Evolutionary conservation across 2,888 invertebrate species (phyloP).

Genomic region (Mactromeris polynyma): DNA sequence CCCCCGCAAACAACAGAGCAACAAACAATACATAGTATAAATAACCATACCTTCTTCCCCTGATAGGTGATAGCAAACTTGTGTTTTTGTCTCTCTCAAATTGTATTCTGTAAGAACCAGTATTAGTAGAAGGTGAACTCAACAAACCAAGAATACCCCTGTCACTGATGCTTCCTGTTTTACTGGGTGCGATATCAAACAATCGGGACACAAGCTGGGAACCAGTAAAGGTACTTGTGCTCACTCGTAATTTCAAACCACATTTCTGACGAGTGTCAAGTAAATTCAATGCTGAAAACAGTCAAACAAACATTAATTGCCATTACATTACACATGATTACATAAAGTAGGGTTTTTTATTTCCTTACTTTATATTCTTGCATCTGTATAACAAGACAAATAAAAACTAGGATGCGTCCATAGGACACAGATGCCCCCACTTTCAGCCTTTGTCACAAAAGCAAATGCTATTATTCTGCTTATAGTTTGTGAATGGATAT

Average conservation of each 20-base stretch:
- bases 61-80: conserved; percentile 75
- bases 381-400: no score
- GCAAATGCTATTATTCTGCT: no score
- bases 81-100: conserved; percentile 76
- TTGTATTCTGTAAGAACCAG: conserved; percentile 66
- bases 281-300: not conserved
- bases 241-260: conserved; percentile 27
- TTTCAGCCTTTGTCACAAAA: no score
- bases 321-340: not conserved
- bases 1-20: no score
- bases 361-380: no score
- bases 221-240: conserved; percentile 49
- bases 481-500: no score
- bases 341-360: not conserved
- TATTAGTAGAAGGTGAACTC: conserved; percentile 73
- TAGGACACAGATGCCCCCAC: no score
- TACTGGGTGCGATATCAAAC: conserved; percentile 56
- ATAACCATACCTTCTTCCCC: conserved; percentile 47
- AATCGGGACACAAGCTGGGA: conserved; percentile 72
- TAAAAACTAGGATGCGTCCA: no score
- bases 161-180: conserved; percentile 57
- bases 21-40: no score
- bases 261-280: conserved; percentile 15
- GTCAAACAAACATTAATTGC: not conserved
- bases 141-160: conserved; percentile 75